Percentiles rank a stretch among this genome's conserved stretches.
These are phyloP conservation scores for Botia almorhae DNA, from an alignment of 2,797 vertebrate genomes.

Conservation along the genomic window DNA sequence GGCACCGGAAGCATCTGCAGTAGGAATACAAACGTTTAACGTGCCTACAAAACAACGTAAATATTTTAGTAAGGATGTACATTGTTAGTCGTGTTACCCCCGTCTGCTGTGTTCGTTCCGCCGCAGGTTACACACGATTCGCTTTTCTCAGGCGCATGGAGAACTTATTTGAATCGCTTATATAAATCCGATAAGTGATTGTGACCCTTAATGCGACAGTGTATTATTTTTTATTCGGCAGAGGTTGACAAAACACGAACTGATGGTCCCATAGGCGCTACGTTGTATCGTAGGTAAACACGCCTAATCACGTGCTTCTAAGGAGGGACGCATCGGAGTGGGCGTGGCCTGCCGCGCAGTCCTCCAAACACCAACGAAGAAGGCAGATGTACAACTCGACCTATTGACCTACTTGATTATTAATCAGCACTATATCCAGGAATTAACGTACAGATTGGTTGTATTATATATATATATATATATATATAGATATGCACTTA, in stretches of 20 bases:
- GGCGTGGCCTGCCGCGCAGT: conserved; percentile 58
- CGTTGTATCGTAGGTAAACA: conserved; percentile 73
- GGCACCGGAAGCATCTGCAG: background rate
- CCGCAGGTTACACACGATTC: background rate
- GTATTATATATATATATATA: too few species aligned
- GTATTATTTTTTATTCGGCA: conserved; percentile 10
- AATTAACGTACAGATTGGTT: background rate
- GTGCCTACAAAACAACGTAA: background rate
- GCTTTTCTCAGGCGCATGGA: conserved; percentile 23
- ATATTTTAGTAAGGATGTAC: background rate
- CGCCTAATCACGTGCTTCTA: conserved; percentile 75
- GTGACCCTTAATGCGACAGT: background rate
- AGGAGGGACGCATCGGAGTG: conserved; percentile 66
- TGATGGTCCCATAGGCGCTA: conserved; percentile 18
- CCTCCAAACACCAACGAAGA: conserved; percentile 50
- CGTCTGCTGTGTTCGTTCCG: background rate
- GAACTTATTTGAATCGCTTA: background rate
- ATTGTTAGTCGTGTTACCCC: background rate
- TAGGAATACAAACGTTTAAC: background rate
- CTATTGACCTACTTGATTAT: background rate
- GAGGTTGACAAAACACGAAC: background rate
- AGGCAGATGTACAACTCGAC: background rate
- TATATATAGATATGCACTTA: too few species aligned
- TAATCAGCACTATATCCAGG: background rate
- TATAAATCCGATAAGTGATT: background rate